A percentile compares a stretch with the other conserved stretches of the same genome.
These are phyloP conservation scores for Leptonema lineaticorne DNA, from an alignment of 1,140 invertebrate species.

Conservation along the genomic window DNA sequence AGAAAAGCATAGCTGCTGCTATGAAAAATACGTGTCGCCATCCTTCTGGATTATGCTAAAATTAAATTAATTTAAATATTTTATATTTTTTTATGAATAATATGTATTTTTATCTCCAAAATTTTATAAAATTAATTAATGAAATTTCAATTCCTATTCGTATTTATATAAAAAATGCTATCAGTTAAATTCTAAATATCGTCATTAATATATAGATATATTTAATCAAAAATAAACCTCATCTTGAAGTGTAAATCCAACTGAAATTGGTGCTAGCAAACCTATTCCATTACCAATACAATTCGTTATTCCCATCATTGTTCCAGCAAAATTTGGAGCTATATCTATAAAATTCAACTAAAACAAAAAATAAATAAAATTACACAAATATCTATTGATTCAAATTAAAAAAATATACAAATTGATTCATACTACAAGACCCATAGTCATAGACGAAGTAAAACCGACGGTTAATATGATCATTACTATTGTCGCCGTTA, in stretches of 20 bases:
- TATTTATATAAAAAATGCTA: too few relatives aligned
- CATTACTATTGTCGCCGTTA: constrained; percentile 55
- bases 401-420: not conserved
- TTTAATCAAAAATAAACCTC: constrained; percentile 41
- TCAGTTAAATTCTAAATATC: too few relatives aligned
- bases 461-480: constrained; percentile 68
- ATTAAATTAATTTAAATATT: too few relatives aligned
- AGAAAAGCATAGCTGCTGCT: constrained; percentile 57
- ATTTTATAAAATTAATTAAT: constrained; percentile 21
- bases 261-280: constrained; percentile 64
- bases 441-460: constrained; percentile 69
- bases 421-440: constrained; percentile 48
- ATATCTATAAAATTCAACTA: constrained; percentile 71
- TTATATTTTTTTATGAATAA: constrained; percentile 5
- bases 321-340: constrained; percentile 75
- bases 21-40: constrained; percentile 67
- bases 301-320: constrained; percentile 72
- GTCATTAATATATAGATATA: not conserved
- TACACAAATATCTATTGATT: constrained; percentile 22
- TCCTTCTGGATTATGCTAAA: constrained; percentile 29
- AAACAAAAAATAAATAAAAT: constrained; percentile 21
- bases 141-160: too few relatives aligned
- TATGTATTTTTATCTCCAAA: not conserved
- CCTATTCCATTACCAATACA: constrained; percentile 66
- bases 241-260: constrained; percentile 44